Conservation (phyloP, 2,113 vertebrate genomes). For the Anseranas semipalmata region DNA sequence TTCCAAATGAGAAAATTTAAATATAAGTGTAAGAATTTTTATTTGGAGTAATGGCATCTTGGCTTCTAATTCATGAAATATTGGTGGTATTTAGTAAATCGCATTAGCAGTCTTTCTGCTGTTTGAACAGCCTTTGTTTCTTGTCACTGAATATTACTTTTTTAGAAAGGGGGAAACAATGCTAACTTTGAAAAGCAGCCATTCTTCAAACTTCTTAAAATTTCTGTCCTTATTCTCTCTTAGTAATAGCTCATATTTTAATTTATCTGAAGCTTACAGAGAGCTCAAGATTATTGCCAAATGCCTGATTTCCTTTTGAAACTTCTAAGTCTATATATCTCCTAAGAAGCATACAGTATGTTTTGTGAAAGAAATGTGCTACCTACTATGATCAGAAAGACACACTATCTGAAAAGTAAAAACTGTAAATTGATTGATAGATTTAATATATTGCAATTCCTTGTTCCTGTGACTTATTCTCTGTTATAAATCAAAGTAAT, state of each 20-base stretch:
- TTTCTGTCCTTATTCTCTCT: not conserved
- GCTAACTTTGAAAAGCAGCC: not conserved
- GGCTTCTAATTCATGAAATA: not conserved
- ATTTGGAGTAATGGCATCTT: not conserved
- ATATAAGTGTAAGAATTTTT: not conserved
- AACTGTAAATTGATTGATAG: not conserved
- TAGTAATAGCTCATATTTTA: not conserved
- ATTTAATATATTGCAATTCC: not conserved
- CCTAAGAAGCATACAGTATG: not conserved
- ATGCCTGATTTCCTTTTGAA: not conserved
- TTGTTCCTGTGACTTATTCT: not conserved
- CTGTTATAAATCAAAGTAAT: not conserved
- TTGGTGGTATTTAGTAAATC: not conserved
- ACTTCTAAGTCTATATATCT: accelerated
- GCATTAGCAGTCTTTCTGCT: not conserved
- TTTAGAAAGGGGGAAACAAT: not conserved
- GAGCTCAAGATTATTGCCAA: not conserved
- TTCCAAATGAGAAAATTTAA: not conserved
- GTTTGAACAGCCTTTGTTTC: not conserved
- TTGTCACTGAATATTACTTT: not conserved
- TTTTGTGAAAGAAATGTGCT: not conserved
- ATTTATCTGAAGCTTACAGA: not conserved
- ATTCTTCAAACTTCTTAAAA: not conserved
- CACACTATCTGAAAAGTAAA: not conserved
- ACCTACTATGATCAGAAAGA: not conserved